A percentile compares a stretch with the other conserved stretches of the same genome.
Conservation (phyloP, 2,113 vertebrate species). For the Mormoops blainvillei region DNA sequence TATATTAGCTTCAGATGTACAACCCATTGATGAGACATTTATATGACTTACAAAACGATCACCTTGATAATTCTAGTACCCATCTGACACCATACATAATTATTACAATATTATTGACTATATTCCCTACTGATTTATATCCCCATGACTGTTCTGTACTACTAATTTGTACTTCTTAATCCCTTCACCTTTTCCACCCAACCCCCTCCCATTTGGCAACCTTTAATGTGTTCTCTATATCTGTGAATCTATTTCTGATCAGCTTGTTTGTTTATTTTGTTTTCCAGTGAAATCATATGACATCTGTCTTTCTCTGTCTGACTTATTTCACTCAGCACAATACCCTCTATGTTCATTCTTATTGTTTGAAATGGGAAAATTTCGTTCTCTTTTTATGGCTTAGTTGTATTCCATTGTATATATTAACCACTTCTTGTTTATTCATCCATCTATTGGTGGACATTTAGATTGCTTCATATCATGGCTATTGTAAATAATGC, state of each 20-base stretch:
- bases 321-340: background rate
- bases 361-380: background rate
- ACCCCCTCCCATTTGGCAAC: background rate
- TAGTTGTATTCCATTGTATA: background rate
- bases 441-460: background rate
- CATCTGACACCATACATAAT: background rate
- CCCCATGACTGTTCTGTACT: no score
- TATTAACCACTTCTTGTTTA: background rate
- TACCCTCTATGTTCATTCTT: background rate
- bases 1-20: background rate
- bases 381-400: background rate
- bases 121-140: background rate
- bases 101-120: background rate
- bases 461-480: background rate
- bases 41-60: background rate
- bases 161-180: background rate
- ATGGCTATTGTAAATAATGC: background rate
- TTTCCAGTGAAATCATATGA: background rate
- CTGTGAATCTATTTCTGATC: background rate
- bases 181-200: background rate
- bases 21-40: background rate
- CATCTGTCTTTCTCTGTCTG: background rate
- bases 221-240: background rate
- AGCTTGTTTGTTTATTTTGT: background rate
- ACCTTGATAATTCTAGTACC: background rate